Base-by-base conservation (phyloP, 2,113 vertebrate species). In the Girardinichthys multiradiatus region DNA sequence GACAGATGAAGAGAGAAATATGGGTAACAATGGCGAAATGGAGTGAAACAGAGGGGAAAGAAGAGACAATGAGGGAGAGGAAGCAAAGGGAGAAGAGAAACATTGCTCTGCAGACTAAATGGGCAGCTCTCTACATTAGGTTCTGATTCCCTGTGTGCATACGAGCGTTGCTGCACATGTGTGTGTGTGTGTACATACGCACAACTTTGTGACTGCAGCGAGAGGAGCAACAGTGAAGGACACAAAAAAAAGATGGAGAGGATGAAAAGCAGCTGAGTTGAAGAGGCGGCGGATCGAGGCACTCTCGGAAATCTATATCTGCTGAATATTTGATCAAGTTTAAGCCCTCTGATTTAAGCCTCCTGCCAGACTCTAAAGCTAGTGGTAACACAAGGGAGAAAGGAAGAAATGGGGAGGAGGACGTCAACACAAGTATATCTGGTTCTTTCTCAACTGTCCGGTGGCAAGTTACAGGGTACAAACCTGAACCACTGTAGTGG, bases 271-370 rank as follows among this genome's bases (percentile, higher is more conserved):
- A 86, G 85, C 77, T 77, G 79, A 74, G 77, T 84, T 71, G 72
- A 79, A 78, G 79, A 74, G 76, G 69, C 72, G 71, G 65, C 74
- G 81, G 85, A 92, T 80, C 71, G 42, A 79, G 84, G 80, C 88
- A 91, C 84, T 85, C 71, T 21, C 83, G 83, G 87, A 92, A 87
- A 93, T 92, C 90, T 86, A 89, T 91, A 91, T 86, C 88, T 87
- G 89, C 87, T 92, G 91, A 93, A 93, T 93, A 91, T 94, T 91
- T 91, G 86, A 93, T 90, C 71, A 85, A 72, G 90, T 91, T 88
- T 80, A 91, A 91, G 82, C 87, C 89, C 62, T 84, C 73, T 78
- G 89, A 92, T 90, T 87, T 81, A 84, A 87, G 82, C 80, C 89
- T 82, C 86, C 85, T 74, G 74, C 79, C 80, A 80, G 82, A 77